phyloP scores from a whole-genome alignment of 2,888 invertebrate species.

The Phyllotreta cruciferae region DNA sequence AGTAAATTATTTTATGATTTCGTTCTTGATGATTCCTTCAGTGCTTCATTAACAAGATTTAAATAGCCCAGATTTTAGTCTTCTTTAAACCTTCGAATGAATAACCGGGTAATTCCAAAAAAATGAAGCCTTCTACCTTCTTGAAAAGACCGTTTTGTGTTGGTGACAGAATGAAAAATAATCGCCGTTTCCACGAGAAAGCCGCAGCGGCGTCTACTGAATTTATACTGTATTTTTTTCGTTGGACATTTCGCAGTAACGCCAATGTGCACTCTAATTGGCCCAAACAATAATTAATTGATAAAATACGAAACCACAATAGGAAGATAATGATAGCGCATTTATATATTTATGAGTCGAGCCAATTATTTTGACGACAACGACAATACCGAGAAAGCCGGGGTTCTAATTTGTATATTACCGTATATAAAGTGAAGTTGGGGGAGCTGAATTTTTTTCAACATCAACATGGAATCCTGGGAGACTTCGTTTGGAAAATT shows the following conservation, averaged over 20 bases:
- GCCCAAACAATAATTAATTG: slow-evolving; percentile 33
- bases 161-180: slow-evolving; percentile 57
- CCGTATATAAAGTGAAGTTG: slow-evolving; percentile 16
- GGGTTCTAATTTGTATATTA: slow-evolving; percentile 19
- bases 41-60: too few species aligned
- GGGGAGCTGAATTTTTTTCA: slow-evolving; percentile 10
- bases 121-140: slow-evolving; percentile 19
- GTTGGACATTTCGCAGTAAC: background rate
- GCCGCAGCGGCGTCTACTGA: slow-evolving; percentile 6
- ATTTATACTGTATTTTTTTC: background rate
- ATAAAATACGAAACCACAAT: slow-evolving; percentile 30
- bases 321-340: slow-evolving; percentile 30
- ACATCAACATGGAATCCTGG: background rate
- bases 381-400: slow-evolving; percentile 11
- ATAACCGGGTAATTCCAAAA: background rate
- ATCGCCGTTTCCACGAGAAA: slow-evolving; percentile 47
- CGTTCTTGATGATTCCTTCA: too few species aligned
- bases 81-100: too few species aligned
- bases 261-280: slow-evolving; percentile 6
- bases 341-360: slow-evolving; percentile 32
- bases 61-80: too few species aligned
- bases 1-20: too few species aligned
- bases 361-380: slow-evolving; percentile 23
- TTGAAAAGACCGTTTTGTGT: slow-evolving; percentile 52
- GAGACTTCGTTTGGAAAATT: too few species aligned